Base-by-base conservation (phyloP, 1,140 invertebrate species). In the Sarcophaga peregrina region DNA sequence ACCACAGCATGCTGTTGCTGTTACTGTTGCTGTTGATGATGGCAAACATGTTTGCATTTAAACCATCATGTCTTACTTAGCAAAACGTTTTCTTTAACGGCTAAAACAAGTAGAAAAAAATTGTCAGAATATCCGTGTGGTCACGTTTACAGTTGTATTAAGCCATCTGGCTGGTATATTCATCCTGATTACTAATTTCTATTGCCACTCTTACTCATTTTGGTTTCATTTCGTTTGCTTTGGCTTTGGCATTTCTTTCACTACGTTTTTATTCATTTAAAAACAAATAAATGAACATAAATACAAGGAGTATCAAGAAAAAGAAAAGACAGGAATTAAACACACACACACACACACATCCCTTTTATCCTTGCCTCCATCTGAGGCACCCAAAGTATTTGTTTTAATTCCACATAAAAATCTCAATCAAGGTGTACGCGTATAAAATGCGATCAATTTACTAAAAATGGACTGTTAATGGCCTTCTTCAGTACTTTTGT, bases 181-280 rank as follows among this genome's bases (percentile, higher is more conserved):
- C 52, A 81, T 68, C 25, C 80, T 81, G 80, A 81, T 81, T 81
- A 81, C 50, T 81, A 81, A 81, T 81, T 81, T 80, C 73, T 10
- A 13, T 74, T 45, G 62, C 17, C 8, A 17, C 20, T 52, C 13
- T 52, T 52, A 20, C 8, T 68, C 8, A 20, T 62, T 62, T 62
- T 17, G 17, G 15, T 68, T 68, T 20, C 9, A 68, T 20, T 68
- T 5, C 54, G 10, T 58, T 58, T 13, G 54, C 25, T 37, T 37
- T 37, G 25, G 25, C 25, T 37, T 37, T 37, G 25, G 25, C 25
- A 37, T 37, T 58, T 7, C 54, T 58, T 7, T n/a, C 15, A n/a
- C 5, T 58, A 58, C 54, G 54, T 58, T 58, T 37, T 25, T 68
- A 8, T 68, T 68, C 62, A 25, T 68, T 68, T 68, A 7, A 5